These are phyloP conservation scores for Cephus rjabovi DNA, from an alignment of 2,888 invertebrate species.

Conservation along the genomic window DNA sequence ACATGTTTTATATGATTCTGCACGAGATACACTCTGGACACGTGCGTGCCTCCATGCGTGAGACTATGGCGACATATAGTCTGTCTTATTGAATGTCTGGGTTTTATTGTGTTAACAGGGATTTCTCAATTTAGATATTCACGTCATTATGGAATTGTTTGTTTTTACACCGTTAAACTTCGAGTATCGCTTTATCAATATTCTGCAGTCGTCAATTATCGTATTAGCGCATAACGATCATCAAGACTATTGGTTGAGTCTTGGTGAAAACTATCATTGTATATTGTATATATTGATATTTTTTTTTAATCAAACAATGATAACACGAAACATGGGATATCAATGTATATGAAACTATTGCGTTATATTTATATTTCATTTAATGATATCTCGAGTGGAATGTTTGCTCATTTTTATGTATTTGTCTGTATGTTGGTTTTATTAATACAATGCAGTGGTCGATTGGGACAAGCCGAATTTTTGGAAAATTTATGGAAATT, in stretches of 20 bases:
- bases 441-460: not conserved
- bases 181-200: not conserved
- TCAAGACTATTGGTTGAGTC: not conserved
- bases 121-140: not conserved
- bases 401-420: not conserved
- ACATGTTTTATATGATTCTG: not conserved
- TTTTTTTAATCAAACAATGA: not conserved
- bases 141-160: not conserved
- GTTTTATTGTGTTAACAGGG: not conserved
- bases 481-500: not conserved
- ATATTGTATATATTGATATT: too few relatives aligned
- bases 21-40: not conserved
- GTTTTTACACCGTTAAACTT: not conserved
- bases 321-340: not conserved
- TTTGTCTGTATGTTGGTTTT: not conserved
- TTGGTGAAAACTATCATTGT: not conserved
- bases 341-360: not conserved
- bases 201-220: not conserved
- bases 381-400: not conserved
- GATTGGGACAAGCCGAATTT: not conserved
- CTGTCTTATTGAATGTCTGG: not conserved
- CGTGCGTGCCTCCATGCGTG: not conserved
- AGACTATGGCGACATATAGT: not conserved
- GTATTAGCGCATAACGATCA: not conserved
- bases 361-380: not conserved